Evolutionary conservation across 2,113 vertebrate species (phyloP).

Genomic region (Neoarius graeffei): DNA sequence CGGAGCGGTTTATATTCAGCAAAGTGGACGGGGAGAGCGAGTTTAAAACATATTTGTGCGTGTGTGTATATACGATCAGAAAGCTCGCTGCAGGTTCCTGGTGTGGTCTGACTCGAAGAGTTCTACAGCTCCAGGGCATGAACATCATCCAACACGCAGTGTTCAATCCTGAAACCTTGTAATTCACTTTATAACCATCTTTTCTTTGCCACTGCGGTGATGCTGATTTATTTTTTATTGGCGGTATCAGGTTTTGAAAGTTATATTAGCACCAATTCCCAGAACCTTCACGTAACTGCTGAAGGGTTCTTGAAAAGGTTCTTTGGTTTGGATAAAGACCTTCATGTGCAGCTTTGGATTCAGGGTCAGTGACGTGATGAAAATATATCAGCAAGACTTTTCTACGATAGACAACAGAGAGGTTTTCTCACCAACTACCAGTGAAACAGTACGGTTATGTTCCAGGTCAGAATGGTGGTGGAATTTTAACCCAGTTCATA

Average conservation of each 20-base stretch:
- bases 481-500: too few species aligned
- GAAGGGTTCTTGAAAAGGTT: too few species aligned
- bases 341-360: too few species aligned
- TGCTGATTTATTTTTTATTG: background rate
- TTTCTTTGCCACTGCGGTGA: background rate
- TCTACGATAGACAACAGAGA: too few species aligned
- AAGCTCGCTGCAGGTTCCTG: background rate
- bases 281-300: background rate
- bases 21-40: background rate
- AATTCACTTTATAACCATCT: background rate
- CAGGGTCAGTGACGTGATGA: too few species aligned
- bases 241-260: background rate
- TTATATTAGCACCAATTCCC: background rate
- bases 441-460: too few species aligned
- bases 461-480: too few species aligned
- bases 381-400: too few species aligned
- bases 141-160: background rate
- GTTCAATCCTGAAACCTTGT: background rate
- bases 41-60: background rate
- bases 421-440: too few species aligned
- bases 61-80: background rate
- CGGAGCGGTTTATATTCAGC: background rate
- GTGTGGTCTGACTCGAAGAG: background rate
- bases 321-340: too few species aligned
- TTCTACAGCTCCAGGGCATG: slow-evolving; percentile 10